Percentiles rank a stretch among this genome's conserved stretches.
These are phyloP conservation scores for Eubasilissa splendida DNA, from an alignment of 2,888 invertebrate species.

Conservation along the genomic window DNA sequence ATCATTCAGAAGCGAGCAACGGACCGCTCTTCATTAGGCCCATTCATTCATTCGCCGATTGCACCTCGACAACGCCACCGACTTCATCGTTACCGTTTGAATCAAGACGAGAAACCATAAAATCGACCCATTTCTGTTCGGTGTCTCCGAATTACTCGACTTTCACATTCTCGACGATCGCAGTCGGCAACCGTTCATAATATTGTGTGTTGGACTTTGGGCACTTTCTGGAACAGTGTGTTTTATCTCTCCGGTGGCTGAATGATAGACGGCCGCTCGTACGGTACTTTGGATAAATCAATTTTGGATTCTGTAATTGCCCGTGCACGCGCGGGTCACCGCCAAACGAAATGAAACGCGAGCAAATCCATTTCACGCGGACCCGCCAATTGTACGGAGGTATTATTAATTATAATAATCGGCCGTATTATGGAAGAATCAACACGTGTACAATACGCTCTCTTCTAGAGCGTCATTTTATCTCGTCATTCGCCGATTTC, in stretches of 20 bases:
- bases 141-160: neutral
- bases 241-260: neutral
- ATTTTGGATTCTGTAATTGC: too few species aligned
- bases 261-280: too few species aligned
- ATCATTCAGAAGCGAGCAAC: neutral
- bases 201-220: neutral
- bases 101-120: neutral
- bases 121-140: neutral
- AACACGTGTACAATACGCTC: neutral
- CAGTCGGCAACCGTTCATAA: neutral
- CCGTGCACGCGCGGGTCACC: neutral
- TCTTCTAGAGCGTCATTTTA: neutral
- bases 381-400: conserved; percentile 5
- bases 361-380: conserved; percentile 15
- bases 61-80: neutral
- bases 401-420: conserved; percentile 7
- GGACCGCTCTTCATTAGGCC: conserved; percentile 2
- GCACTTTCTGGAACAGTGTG: neutral
- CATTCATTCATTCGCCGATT: neutral
- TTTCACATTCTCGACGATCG: neutral
- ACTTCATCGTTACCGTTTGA: neutral
- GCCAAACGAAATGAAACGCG: conserved; percentile 12
- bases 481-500: neutral
- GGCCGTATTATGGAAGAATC: neutral
- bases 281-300: neutral